A percentile compares a stretch with the other conserved stretches of the same genome.
These are phyloP conservation scores for Ommatoiulus sabulosus DNA, from an alignment of 2,888 invertebrate species.

Conservation along the genomic window DNA sequence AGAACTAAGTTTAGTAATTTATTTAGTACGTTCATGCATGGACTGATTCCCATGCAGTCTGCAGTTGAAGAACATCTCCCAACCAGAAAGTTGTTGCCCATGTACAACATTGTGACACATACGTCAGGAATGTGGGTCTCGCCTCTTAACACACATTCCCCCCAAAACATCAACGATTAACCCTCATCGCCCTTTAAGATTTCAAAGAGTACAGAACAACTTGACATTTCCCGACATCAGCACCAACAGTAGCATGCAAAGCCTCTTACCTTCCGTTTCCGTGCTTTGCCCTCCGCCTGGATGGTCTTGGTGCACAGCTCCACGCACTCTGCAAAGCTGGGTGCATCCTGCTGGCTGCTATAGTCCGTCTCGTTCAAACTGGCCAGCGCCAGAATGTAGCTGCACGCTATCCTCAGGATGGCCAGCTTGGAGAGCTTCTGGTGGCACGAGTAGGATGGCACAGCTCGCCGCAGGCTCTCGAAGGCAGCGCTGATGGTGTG, in stretches of 20 bases:
- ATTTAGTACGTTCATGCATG: too few relatives aligned
- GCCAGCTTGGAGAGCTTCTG: constrained; percentile 94
- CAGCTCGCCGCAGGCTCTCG: constrained; percentile 84
- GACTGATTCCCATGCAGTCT: too few relatives aligned
- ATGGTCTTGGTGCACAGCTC: constrained; percentile 91
- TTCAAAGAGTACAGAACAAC: too few relatives aligned
- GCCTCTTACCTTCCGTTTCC: constrained; percentile 78
- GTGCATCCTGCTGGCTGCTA: constrained; percentile 73
- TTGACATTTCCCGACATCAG: too few relatives aligned
- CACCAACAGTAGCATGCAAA: not conserved
- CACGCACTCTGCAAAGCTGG: constrained; percentile 79
- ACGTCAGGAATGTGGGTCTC: too few relatives aligned
- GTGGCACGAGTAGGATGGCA: constrained; percentile 92
- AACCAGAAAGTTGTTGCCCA: too few relatives aligned
- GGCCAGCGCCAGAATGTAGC: constrained; percentile 89
- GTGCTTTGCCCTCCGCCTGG: constrained; percentile 89
- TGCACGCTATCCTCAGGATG: constrained; percentile 91
- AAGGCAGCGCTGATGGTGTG: constrained; percentile 97
- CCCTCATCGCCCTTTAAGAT: too few relatives aligned
- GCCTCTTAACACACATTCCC: too few relatives aligned
- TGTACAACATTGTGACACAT: too few relatives aligned
- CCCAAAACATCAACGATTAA: too few relatives aligned
- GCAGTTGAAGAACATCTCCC: too few relatives aligned
- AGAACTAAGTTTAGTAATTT: too few relatives aligned
- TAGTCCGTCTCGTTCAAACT: constrained; percentile 80